Percentiles rank a stretch among this genome's conserved stretches.
These are phyloP conservation scores for Teleogryllus occipitalis DNA, from an alignment of 1,140 invertebrate genomes.

Conservation along the genomic window DNA sequence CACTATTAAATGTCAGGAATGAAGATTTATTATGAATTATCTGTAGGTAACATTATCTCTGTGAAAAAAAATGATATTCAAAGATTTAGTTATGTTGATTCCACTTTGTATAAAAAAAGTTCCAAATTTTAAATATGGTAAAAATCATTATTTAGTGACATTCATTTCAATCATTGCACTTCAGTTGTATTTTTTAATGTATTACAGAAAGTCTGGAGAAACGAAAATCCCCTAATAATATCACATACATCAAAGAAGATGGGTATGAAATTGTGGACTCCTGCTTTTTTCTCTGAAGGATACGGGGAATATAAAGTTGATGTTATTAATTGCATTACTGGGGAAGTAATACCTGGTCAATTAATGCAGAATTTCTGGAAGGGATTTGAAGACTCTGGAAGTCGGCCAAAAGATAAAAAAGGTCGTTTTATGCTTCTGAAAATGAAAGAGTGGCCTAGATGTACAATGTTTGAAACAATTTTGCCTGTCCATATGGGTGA, in stretches of 20 bases:
- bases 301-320: not conserved
- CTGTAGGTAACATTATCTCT: no score
- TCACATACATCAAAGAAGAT: not conserved
- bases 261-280: not conserved
- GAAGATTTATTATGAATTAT: no score
- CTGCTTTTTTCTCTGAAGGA: not conserved
- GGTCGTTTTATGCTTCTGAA: not conserved
- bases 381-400: not conserved
- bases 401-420: not conserved
- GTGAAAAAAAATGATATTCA: no score
- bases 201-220: not conserved
- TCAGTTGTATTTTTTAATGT: not conserved
- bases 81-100: no score
- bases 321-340: not conserved
- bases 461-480: not conserved
- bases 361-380: not conserved
- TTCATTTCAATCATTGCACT: not conserved
- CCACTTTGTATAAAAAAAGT: no score
- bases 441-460: not conserved
- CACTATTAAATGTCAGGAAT: no score
- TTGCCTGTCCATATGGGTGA: not conserved
- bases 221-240: not conserved
- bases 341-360: not conserved
- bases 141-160: no score
- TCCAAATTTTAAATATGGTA: no score